Conservation (phyloP, 2,113 vertebrate species). For the Pithys albifrons region DNA sequence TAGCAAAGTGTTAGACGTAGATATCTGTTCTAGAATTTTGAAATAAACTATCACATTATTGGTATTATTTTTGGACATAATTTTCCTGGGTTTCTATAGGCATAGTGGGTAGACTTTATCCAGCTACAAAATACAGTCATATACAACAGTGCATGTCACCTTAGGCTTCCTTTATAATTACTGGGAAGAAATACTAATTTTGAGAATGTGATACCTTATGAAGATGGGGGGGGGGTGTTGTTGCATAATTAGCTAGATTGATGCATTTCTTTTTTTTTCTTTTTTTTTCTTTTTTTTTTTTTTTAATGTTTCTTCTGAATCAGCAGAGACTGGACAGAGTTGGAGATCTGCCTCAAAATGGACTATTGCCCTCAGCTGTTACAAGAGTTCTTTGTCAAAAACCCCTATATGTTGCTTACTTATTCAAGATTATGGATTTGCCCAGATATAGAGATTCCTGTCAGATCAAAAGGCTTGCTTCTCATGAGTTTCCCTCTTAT, state of each 20-base stretch:
- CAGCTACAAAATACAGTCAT: not conserved
- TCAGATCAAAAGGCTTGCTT: not conserved
- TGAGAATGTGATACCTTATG: not conserved
- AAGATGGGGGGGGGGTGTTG: not conserved
- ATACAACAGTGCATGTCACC: not conserved
- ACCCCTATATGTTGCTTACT: accelerated
- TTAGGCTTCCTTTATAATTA: not conserved
- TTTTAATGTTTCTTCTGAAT: accelerated
- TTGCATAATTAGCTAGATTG: not conserved
- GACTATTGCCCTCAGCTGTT: not conserved
- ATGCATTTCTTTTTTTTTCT: not conserved
- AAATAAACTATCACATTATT: not conserved
- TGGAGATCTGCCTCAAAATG: not conserved
- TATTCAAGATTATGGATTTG: not conserved
- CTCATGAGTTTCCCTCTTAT: not conserved
- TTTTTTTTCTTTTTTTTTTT: not conserved
- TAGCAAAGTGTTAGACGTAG: not conserved
- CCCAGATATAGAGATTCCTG: not conserved
- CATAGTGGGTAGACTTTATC: not conserved
- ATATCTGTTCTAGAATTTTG: not conserved
- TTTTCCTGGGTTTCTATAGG: not conserved
- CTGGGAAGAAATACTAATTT: not conserved
- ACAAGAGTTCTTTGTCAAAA: not conserved
- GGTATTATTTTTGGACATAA: not conserved
- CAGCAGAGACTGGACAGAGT: not conserved